Base-by-base conservation (phyloP, 2,113 vertebrate genomes). In the Tragelaphus buxtoni region DNA sequence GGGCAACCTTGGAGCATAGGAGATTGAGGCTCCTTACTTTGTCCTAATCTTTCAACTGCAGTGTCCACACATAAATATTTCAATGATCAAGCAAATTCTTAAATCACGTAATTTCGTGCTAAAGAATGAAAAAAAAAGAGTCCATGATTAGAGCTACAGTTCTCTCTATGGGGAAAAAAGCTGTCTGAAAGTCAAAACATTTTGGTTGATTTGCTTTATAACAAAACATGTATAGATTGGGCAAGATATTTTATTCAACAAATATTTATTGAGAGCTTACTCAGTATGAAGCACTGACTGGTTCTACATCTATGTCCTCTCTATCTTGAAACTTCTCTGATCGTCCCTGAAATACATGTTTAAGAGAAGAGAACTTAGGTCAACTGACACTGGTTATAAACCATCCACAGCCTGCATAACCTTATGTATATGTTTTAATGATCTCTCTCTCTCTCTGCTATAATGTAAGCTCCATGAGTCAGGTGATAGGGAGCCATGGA, bases 211-310 rank as follows among this genome's bases (percentile, higher is more conserved):
- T 60, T 39, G 9, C 79, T 91, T 80, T 24, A 45, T 60, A 56
- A 42, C n/a, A 45, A 56, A 77, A 56, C 7, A 16, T 45, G 87
- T 55, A 7, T 60, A 22, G 13, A 47, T 35, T 84, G 51, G 12
- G 88, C 10, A 16, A 95, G 56, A 84, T 26, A 45, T 22, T 92
- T 94, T 22, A 92, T 39, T 56, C 32, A 26, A 30, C 84, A 93
- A 45, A 65, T 55, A 51, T 55, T 61, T 12, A 47, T 9, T 13
- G 8, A 56, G 39, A 47, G 1, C 26, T 72, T 82, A 14, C 12
- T 42, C n/a, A 1, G 6, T 82, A 28, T 22, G 30, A 20, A 28
- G 20, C 24, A 1, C 3, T 3, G 8, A 30, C 58, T 80, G 35
- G 5, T n/a, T 95, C 47, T 91, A 9, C 51, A 49, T 22, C 30